Conservation (phyloP, 1,140 invertebrate genomes). For the Varroa destructor region DNA sequence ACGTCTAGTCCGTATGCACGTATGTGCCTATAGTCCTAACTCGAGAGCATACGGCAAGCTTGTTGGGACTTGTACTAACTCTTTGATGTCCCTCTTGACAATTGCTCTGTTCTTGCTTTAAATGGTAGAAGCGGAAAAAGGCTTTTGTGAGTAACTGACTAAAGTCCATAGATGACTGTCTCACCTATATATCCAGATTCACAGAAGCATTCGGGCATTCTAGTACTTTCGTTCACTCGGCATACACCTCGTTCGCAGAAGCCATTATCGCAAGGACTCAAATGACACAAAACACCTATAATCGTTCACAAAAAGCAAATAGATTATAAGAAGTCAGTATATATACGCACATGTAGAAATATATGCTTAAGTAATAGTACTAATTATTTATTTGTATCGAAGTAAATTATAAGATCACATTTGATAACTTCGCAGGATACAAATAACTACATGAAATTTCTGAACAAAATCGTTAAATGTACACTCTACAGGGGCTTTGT, state of each 20-base stretch:
- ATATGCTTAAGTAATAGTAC: background rate
- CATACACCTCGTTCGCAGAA: constrained; percentile 7
- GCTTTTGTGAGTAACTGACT: too few relatives aligned
- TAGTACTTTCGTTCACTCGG: constrained; percentile 10
- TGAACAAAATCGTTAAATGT: too few relatives aligned
- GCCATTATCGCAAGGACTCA: constrained; percentile 22
- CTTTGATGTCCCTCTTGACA: too few relatives aligned
- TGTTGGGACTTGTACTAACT: too few relatives aligned
- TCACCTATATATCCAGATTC: background rate
- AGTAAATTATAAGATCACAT: background rate
- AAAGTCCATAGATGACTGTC: too few relatives aligned
- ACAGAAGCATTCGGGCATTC: constrained; percentile 21
- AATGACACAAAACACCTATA: constrained; percentile 19
- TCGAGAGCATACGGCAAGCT: too few relatives aligned
- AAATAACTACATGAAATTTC: background rate
- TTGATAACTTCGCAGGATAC: background rate
- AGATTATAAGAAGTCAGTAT: background rate
- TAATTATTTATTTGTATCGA: background rate
- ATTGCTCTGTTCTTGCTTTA: too few relatives aligned
- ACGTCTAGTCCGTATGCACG: too few relatives aligned
- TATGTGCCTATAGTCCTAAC: too few relatives aligned
- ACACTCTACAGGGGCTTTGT: too few relatives aligned
- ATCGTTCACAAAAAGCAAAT: background rate
- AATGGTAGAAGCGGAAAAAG: too few relatives aligned
- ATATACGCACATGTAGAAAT: background rate